Evolutionary conservation across 53 echinoderm and acorn worm species (phyloP), one percentile per base, ranked within the genome.

Genomic region (Actinopyga echinites): DNA sequence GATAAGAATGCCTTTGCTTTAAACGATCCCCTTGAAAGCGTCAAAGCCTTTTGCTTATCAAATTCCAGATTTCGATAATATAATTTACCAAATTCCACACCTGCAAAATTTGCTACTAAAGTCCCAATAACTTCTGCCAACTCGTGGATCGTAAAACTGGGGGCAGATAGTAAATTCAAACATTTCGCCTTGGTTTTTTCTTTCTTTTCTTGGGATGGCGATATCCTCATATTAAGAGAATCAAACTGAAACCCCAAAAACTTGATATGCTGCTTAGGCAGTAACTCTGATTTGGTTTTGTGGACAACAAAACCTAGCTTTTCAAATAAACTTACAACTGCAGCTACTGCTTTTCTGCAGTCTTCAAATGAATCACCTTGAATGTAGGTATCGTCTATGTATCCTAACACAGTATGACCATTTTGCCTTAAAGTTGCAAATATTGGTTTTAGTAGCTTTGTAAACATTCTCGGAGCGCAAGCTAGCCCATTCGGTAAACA

Each of bases 381-480:
- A 85, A 85, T 74, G 40, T 74, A 37, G 13, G 63, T 77, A 79
- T 86, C 86, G 43, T 86, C 79, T 45, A 86, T 57, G 56, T 83
- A 83, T n/a, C 68, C 53, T 19, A 65, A 28, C 1, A 64, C 66
- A 10, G 32, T 30, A 11, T 64, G 64, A 11, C 83, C 83, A 34
- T 67, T 28, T 38, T 83, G 42, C n/a, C 83, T 25, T 30, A 68
- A 33, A 1, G 6, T 30, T 20, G 83, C 52, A 4, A 83, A 83
- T 10, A 83, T 29, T 20, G 83, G 83, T 35, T 83, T 68, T 4
- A 83, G 54, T 25, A 83, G 3, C n/a, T 91, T 91, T 33, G 91
- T 88, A 59, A 91, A 91, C 35, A 80, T 65, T 66, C 88, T 30
- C 32, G 85, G 87, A 26, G 85, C 91, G 28, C 84, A 69, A 20